A percentile compares a stretch with the other conserved stretches of the same genome.
phyloP scores from a whole-genome alignment of 2,888 invertebrate species.

The Napeogenes sylphis region DNA sequence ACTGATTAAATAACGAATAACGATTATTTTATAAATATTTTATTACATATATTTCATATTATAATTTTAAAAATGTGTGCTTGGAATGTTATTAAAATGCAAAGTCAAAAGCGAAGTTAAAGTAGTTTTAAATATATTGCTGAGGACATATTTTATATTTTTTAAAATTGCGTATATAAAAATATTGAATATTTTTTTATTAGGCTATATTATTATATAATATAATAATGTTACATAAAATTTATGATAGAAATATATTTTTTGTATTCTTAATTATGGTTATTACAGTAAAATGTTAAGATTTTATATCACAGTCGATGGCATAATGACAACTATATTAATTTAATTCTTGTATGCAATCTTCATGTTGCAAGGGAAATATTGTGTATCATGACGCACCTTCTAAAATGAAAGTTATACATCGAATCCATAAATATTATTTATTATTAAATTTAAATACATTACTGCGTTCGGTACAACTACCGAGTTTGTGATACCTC shows the following conservation, averaged over 20 bases:
- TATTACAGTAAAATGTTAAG: too few species aligned
- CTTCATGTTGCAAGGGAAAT: too few species aligned
- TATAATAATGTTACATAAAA: background rate
- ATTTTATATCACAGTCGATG: too few species aligned
- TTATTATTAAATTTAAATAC: background rate
- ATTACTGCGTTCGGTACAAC: background rate
- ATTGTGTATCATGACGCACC: too few species aligned
- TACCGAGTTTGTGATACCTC: too few species aligned
- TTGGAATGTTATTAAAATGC: background rate
- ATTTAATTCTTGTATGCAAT: too few species aligned
- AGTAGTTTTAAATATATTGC: background rate
- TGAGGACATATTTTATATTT: background rate
- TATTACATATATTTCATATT: background rate
- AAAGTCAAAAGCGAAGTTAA: background rate
- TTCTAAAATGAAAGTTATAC: too few species aligned
- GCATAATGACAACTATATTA: too few species aligned
- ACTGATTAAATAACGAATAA: too few species aligned
- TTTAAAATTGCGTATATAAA: constrained; percentile 7
- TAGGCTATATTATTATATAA: background rate
- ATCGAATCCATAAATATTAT: too few species aligned
- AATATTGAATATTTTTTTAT: constrained; percentile 1
- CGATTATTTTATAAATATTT: background rate
- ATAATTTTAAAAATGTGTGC: background rate
- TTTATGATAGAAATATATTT: too few species aligned
- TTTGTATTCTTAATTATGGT: too few species aligned